Evolutionary conservation across 2,797 vertebrate genomes (phyloP), one percentile per base, ranked within the genome.

Genomic region (Hapalemur alaotrensis): DNA sequence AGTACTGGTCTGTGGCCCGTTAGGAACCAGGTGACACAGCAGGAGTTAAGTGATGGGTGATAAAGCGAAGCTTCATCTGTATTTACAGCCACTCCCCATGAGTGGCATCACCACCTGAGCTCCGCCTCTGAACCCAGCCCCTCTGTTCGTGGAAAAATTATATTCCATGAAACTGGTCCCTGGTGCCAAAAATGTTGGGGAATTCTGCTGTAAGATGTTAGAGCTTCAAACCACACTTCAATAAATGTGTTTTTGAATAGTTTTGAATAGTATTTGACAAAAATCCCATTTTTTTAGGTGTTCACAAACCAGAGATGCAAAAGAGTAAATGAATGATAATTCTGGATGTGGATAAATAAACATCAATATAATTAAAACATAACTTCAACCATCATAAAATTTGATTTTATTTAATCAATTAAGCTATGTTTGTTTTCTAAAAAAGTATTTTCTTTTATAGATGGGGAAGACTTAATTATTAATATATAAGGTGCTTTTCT

Each of bases 191-290:
- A 59, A 59, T 59, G 57, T 59, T 59, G 57, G 10, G 57, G 57
- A 59, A 1, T 10, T 4, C 57, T 59, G 25, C 25, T 59, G 3
- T 59, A 59, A 59, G 25, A 65, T 41, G 10, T 23, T 96, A 15
- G 90, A 93, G 75, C 35, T 76, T 81, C 70, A 95, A 91, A 61
- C 30, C 15, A 86, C 18, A 18, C 72, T 46, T 95, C 28, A 69
- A 87, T 52, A 73, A 89, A 88, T n/a, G 0, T 41, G 46, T 0
- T 93, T 97, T 94, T 78, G 15, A 91, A 81, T 35, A 76, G 2
- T 83, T 97, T 95, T 75, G 11, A 91, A 81, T 35, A 73, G 3
- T 83, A 43, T 30, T 41, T 46, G 22, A 59, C 52, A 93, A 95
- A 95, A 0, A 17, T 88, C 35, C 22, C 4, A 28, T 65, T 72